phyloP scores from a whole-genome alignment of 1,140 invertebrate species.

The Pantala flavescens region DNA sequence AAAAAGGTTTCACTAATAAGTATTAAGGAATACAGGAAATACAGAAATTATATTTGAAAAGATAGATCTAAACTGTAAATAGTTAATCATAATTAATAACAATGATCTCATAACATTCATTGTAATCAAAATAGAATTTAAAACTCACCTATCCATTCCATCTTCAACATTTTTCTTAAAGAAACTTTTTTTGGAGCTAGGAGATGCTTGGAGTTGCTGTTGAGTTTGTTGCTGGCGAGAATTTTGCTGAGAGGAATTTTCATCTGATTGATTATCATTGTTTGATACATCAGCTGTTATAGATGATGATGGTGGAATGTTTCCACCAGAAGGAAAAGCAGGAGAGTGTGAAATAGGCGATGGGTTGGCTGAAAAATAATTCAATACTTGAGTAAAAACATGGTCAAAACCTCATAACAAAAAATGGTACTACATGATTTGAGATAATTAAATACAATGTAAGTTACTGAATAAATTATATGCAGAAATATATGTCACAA shows the following conservation, averaged over 20 bases:
- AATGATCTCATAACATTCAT: too few relatives aligned
- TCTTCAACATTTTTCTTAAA: slow-evolving; percentile 85
- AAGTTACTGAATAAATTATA: too few relatives aligned
- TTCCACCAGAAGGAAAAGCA: neutral
- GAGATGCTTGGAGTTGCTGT: slow-evolving; percentile 37
- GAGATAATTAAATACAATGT: too few relatives aligned
- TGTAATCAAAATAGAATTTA: neutral
- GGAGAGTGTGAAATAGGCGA: neutral
- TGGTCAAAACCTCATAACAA: too few relatives aligned
- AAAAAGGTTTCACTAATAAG: too few relatives aligned
- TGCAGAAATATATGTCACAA: too few relatives aligned
- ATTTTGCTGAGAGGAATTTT: slow-evolving; percentile 27
- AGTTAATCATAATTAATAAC: too few relatives aligned
- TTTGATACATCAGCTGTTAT: neutral
- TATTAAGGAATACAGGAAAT: too few relatives aligned
- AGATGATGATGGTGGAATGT: neutral
- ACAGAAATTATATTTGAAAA: too few relatives aligned
- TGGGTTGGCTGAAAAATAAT: neutral
- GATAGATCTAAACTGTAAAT: too few relatives aligned
- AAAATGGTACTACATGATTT: too few relatives aligned
- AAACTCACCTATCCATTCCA: slow-evolving; percentile 78
- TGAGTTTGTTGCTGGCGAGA: slow-evolving; percentile 26
- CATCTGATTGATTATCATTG: neutral
- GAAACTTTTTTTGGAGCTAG: slow-evolving; percentile 60
- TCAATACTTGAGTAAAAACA: neutral